Evolutionary conservation across 2,113 vertebrate genomes (phyloP), one percentile per base, ranked within the genome.

Genomic region (Orientallactaga bullata): DNA sequence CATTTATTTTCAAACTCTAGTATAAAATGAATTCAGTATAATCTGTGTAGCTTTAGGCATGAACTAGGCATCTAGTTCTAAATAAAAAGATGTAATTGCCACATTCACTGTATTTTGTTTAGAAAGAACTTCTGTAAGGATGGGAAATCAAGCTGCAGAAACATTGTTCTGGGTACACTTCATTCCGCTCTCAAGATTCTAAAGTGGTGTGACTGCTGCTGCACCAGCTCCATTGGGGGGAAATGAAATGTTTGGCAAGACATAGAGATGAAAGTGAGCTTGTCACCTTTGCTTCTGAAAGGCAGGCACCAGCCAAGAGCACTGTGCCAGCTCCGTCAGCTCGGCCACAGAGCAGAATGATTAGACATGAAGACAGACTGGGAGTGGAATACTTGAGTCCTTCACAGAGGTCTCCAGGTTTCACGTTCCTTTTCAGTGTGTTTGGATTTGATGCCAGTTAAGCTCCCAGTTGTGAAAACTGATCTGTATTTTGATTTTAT

Each of bases 391-490:
- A 51, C 92, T 32, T 7, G 37, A 21, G 6, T 58, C 2, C 72
- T 95, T 89, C n/a, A 51, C n/a, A 51, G 85, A 68, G 83, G 69
- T 77, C 12, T 51, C 6, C 60, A 86, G 71, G 66, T 73, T 89
- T 92, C 93, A 58, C 0, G n/a, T 35, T 85, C 95, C 92, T 87
- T 65, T 66, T 85, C 26, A 47, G 61, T 5, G 66, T 93, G 91
- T 85, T 68, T 47, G 65, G 16, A 85, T 66, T 55, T 84, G 68
- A 88, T 87, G 63, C 89, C 93, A 66, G 87, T 77, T 68, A 65
- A 60, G 69, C 73, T 65, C 85, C 78, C 77, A 81, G 84, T 94
- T 97, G 89, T 96, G 58, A 97, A 95, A 93, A 94, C 95, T 90
- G 95, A 96, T 97, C 92, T 94, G 85, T 96, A 60, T 87, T 96